Conservation (phyloP, 2,797 vertebrate species). For the Heteromormyrus szaboi region DNA sequence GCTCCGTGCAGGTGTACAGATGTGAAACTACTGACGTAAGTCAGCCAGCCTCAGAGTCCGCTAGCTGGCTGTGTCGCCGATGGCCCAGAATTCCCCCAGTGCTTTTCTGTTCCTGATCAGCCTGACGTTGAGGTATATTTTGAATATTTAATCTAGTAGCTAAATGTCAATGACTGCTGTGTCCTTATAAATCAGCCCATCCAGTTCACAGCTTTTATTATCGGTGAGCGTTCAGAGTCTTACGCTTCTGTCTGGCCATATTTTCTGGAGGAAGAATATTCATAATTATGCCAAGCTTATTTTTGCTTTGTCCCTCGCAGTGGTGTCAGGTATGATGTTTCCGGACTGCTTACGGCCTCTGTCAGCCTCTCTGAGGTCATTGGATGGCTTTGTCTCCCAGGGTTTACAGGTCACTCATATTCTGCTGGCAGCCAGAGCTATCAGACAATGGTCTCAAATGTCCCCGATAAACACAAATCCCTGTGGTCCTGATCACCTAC, state of each 20-base stretch:
- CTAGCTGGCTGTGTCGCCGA: background rate
- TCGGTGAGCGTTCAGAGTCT: background rate
- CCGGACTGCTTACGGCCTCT: background rate
- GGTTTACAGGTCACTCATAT: background rate
- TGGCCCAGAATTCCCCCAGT: background rate
- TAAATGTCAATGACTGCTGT: background rate
- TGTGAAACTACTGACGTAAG: background rate
- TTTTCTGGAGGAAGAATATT: background rate
- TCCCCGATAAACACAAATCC: background rate
- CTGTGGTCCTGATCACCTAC: background rate
- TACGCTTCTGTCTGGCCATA: background rate
- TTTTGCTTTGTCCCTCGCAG: background rate
- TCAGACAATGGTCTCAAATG: background rate
- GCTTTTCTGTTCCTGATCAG: background rate
- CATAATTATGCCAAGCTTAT: background rate
- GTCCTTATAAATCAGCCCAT: background rate
- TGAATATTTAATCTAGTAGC: background rate
- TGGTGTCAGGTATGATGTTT: background rate
- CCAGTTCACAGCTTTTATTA: background rate
- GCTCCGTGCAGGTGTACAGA: background rate
- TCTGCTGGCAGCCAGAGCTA: background rate
- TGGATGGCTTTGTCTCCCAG: background rate
- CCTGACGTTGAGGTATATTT: background rate
- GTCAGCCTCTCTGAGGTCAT: background rate
- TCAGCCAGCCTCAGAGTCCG: background rate